Conservation (phyloP, 2,113 vertebrate genomes). For the Dissostichus mawsoni region DNA sequence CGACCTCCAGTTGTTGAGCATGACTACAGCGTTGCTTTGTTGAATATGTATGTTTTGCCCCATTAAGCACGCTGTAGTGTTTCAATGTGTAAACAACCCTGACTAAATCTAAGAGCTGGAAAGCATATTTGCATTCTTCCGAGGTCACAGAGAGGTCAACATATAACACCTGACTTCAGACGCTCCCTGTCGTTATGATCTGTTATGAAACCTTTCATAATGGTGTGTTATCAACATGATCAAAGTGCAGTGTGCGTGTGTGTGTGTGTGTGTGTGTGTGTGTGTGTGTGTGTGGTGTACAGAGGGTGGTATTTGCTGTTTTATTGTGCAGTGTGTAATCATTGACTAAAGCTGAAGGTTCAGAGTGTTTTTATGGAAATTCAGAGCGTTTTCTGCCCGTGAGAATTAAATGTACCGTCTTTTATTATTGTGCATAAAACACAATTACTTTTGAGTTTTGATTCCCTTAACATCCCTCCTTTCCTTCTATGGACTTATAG, state of each 20-base stretch:
- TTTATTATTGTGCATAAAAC: too few relatives aligned
- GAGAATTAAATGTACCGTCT: too few relatives aligned
- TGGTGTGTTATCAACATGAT: slow-evolving; percentile 9
- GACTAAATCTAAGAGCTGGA: background rate
- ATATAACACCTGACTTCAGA: background rate
- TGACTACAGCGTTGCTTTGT: background rate
- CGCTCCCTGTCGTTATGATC: background rate
- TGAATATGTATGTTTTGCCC: background rate
- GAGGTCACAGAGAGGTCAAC: background rate
- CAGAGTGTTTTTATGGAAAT: too few relatives aligned
- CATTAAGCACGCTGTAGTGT: background rate
- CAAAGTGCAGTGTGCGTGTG: slow-evolving; percentile 29
- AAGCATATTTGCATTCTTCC: background rate
- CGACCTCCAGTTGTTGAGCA: background rate
- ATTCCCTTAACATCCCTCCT: too few relatives aligned
- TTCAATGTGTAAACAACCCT: background rate
- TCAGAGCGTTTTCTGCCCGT: background rate
- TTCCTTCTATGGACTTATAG: too few relatives aligned
- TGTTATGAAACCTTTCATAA: slow-evolving; percentile 2
- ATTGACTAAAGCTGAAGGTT: slow-evolving; percentile 60
- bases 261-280: background rate
- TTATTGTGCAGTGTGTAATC: slow-evolving; percentile 45
- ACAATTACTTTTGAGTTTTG: too few relatives aligned
- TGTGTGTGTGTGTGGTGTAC: background rate
- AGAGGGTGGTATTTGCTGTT: background rate